A percentile compares a stretch with the other conserved stretches of the same genome.
These are phyloP conservation scores for Aleadryas rufinucha DNA, from an alignment of 2,113 vertebrate species.

Conservation along the genomic window DNA sequence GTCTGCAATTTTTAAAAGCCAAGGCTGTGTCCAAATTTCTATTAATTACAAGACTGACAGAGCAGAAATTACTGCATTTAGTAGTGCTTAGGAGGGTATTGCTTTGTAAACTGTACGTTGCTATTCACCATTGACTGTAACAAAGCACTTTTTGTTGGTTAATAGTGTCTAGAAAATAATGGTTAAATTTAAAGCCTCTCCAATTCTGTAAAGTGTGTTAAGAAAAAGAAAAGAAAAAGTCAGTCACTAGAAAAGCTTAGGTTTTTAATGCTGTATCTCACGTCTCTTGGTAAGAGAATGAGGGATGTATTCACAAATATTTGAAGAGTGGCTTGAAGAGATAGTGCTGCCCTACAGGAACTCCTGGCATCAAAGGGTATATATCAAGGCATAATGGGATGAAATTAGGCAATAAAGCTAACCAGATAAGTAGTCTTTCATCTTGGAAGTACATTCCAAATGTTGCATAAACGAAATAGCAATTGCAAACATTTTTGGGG, in stretches of 20 bases:
- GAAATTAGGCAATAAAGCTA: neutral
- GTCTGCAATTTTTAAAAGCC: neutral
- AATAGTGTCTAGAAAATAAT: neutral
- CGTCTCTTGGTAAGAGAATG: neutral
- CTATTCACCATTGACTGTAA: neutral
- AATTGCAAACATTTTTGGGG: neutral
- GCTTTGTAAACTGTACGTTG: neutral
- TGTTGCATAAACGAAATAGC: neutral
- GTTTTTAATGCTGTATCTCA: neutral
- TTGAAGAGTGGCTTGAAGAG: neutral
- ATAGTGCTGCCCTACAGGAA: neutral
- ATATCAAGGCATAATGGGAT: neutral
- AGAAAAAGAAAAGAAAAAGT: neutral
- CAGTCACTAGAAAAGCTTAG: neutral
- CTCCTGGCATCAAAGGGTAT: neutral
- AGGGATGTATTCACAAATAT: neutral
- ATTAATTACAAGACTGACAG: neutral
- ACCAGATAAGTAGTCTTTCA: neutral
- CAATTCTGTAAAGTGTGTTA: neutral
- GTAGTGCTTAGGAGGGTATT: neutral
- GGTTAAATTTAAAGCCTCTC: slow-evolving; percentile 1
- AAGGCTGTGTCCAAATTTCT: neutral
- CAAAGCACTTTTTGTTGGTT: neutral
- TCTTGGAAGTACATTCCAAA: neutral
- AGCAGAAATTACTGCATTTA: neutral